Evolutionary conservation across 2,113 vertebrate species (phyloP), one percentile per base, ranked within the genome.

Genomic region (Nerophis lumbriciformis): DNA sequence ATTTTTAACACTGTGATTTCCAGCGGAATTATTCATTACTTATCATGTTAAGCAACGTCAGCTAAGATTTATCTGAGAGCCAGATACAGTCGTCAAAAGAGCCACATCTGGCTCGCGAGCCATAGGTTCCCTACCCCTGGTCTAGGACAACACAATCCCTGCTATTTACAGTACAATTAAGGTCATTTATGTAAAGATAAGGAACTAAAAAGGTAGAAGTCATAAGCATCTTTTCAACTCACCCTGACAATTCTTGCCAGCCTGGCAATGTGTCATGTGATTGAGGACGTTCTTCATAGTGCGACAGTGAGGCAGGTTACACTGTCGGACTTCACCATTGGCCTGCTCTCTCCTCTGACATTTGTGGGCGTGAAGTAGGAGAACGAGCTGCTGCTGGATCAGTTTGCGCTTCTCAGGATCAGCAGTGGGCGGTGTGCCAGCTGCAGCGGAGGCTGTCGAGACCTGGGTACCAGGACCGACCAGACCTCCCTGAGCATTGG

Each of bases 221-320:
- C 10, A 39, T 6, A 7, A 39, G 44, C 28, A 3, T 73, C 37
- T 28, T 47, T 13, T 61, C 36, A 19, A 74, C 86, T 86, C 70
- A 98, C 97, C 97, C 83, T 98, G 97, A 89, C 97, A 99, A 65
- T 94, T 96, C 77, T 98, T 99, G 88, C 97, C 97, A 71, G 96
- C 94, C 88, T 99, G 97, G 85, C 97, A 99, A 82, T 99, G 97
- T 5, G 97, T 99, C 97, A 98, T 99, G 79, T 99, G 97, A 86
- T 99, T 99, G 21, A 99, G 90, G 83, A 98, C 97, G 63, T 99
- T 99, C 92, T 98, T 99, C 97, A 99, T 99, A 6, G 97, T 99
- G 39, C 97, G 93, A 69, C 97, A 99, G 47, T 98, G 97, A n/a
- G 97, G 97, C 71, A 99, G 92, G 83, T 96, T 98, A 83, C 97